Base-by-base conservation (phyloP, 37 sponge, comb jelly and placozoan species). In the Halisarca cf. caerulea region DNA sequence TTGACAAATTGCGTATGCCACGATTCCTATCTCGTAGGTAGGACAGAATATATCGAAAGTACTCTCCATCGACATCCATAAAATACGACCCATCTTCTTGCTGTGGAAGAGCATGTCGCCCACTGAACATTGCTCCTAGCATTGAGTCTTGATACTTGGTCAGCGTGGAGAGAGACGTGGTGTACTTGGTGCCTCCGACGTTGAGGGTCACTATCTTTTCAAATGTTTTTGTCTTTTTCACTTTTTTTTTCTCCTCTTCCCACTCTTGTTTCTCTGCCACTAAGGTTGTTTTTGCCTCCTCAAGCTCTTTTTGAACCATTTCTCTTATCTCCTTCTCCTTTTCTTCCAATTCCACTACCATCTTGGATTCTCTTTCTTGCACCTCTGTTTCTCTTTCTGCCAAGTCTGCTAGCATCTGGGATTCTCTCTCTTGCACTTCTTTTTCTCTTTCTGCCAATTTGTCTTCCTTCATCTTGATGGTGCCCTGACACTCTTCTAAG, bases 101-200 rank as follows among this genome's bases (percentile, higher is more conserved):
- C 77, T 74, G 77, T 5, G 21, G 25, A 74, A 74, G 77, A 25
- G 36, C 58, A 15, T 61, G 62, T 58, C 81, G 57, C 58, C 81
- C 81, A 58, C 81, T 80, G 25, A 80, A 80, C 81, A 80, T 80
- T 59, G 81, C 39, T 39, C 41, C 81, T 54, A 80, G 3, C 81
- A 55, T 80, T 23, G 81, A 55, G 20, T 80, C 40, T 34, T 6
- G 59, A 35, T 80, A 43, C 25, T 43, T 43, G n/a, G 42, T 74
- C 25, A 74, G 45, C 24, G 77, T 74, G 77, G 77, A 40, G 45
- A 41, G 77, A 43, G 77, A 25, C 23, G 77, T 74, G 77, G 25
- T 4, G 25, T 74, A 74, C 45, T 6, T 37, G 43, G 43, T 74
- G 1, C 77, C 77, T 39, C 77, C 77, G 25, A 74, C 77, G 36